These are phyloP conservation scores for Anagrus nilaparvatae DNA, from an alignment of 1,140 invertebrate species.

Conservation along the genomic window DNA sequence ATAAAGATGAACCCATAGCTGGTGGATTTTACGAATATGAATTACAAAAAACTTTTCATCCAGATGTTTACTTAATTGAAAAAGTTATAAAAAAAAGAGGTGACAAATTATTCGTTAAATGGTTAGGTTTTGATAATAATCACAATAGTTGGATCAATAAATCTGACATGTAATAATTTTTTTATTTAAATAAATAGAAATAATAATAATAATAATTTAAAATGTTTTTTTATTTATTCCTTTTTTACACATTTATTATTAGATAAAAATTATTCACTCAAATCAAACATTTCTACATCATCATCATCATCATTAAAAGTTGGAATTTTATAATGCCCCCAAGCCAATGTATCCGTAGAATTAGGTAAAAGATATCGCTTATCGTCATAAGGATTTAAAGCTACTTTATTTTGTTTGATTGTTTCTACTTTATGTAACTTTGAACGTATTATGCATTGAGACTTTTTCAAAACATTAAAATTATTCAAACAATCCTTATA, in stretches of 20 bases:
- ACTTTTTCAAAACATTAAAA: background rate
- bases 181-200: too few species aligned
- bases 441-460: conserved; percentile 2
- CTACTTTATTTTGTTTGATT: conserved; percentile 7
- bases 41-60: conserved; percentile 24
- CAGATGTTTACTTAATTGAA: conserved; percentile 29
- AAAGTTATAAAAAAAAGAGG: conserved; percentile 23
- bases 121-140: conserved; percentile 25
- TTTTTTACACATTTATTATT: too few species aligned
- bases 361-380: conserved; percentile 1
- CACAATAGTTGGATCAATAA: conserved; percentile 28
- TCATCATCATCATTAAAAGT: background rate
- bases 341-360: background rate
- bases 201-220: too few species aligned
- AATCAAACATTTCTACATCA: too few species aligned
- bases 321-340: background rate
- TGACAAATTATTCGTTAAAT: conserved; percentile 30
- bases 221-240: too few species aligned
- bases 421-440: conserved; percentile 3
- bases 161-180: conserved; percentile 2
- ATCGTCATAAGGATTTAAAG: conserved; percentile 6
- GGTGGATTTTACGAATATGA: conserved; percentile 30
- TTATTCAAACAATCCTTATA: background rate
- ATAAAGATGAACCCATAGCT: conserved; percentile 17
- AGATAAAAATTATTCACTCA: too few species aligned